phyloP scores from a whole-genome alignment of 2,888 invertebrate genomes.

The Ormyrus rosae region DNA sequence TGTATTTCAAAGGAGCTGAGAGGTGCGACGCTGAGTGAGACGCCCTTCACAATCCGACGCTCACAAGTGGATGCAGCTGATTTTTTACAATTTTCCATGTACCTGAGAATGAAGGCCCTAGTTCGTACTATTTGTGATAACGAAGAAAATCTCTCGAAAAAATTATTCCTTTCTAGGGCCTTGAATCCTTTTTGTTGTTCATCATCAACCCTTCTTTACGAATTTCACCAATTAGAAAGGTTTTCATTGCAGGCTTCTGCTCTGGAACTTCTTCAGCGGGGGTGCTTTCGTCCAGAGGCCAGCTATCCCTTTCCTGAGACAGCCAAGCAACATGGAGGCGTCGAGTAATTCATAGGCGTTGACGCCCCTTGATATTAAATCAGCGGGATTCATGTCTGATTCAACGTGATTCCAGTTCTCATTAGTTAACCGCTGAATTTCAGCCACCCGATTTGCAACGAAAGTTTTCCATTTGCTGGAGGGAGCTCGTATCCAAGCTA shows the following conservation, averaged over 20 bases:
- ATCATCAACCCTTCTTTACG: background rate
- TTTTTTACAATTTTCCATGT: background rate
- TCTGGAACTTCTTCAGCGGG: background rate
- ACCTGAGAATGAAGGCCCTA: background rate
- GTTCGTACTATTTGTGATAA: background rate
- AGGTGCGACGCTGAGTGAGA: background rate
- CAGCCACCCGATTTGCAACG: slow-evolving; percentile 6
- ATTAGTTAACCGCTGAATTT: slow-evolving; percentile 5
- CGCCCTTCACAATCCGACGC: background rate
- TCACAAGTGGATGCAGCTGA: background rate
- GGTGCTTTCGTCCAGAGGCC: too few relatives aligned
- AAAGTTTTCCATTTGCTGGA: slow-evolving; percentile 9
- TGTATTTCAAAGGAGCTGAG: background rate
- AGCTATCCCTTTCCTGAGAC: background rate
- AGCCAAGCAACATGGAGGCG: background rate
- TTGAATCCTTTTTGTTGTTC: background rate
- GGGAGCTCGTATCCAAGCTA: background rate
- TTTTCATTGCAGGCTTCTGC: background rate
- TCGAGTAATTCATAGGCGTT: background rate
- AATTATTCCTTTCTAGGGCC: too few relatives aligned
- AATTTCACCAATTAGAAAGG: background rate
- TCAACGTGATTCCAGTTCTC: slow-evolving; percentile 7
- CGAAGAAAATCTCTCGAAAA: background rate
- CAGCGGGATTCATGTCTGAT: background rate
- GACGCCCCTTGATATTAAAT: background rate